A percentile compares a stretch with the other conserved stretches of the same genome.
Conservation (phyloP, 1,140 invertebrate genomes). For the Akabosia matsudoensis region DNA sequence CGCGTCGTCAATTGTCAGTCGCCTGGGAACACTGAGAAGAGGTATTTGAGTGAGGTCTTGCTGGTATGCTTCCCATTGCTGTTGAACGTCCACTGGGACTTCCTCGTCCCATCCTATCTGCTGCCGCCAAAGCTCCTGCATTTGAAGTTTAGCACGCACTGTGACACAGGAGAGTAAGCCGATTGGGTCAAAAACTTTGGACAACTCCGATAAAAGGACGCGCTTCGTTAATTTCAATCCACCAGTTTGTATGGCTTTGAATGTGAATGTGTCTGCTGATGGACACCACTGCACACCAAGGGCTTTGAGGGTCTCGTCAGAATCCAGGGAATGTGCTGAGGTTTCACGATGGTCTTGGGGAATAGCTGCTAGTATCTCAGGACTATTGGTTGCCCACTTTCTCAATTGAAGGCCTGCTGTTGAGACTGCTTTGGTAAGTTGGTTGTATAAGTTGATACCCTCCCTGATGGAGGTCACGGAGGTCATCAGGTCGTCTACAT, state of each 20-base stretch:
- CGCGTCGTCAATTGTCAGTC: neutral
- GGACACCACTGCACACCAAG: constrained; percentile 50
- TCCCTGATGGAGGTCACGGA: constrained; percentile 38
- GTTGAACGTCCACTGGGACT: constrained; percentile 12
- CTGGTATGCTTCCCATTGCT: constrained; percentile 27
- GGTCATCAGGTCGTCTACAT: constrained; percentile 49
- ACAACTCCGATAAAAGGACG: constrained; percentile 28
- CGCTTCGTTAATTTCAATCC: constrained; percentile 32
- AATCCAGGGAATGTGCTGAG: constrained; percentile 15
- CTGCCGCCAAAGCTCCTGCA: constrained; percentile 37
- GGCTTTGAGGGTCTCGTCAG: constrained; percentile 46
- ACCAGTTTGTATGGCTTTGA: neutral
- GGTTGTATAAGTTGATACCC: constrained; percentile 31
- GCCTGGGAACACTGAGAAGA: constrained; percentile 44
- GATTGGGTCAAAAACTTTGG: constrained; percentile 41
- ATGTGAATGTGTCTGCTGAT: constrained; percentile 38
- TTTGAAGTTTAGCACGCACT: constrained; percentile 35
- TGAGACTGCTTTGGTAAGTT: constrained; percentile 40
- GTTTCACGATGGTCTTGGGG: constrained; percentile 25
- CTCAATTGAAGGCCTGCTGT: constrained; percentile 49
- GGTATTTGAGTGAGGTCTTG: neutral
- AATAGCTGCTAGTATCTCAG: constrained; percentile 31
- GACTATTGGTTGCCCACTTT: constrained; percentile 52
- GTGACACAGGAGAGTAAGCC: constrained; percentile 34
- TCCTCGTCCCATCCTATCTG: constrained; percentile 40